Base-by-base conservation (phyloP, 2,113 vertebrate genomes). In the Nansenia antarctica region DNA sequence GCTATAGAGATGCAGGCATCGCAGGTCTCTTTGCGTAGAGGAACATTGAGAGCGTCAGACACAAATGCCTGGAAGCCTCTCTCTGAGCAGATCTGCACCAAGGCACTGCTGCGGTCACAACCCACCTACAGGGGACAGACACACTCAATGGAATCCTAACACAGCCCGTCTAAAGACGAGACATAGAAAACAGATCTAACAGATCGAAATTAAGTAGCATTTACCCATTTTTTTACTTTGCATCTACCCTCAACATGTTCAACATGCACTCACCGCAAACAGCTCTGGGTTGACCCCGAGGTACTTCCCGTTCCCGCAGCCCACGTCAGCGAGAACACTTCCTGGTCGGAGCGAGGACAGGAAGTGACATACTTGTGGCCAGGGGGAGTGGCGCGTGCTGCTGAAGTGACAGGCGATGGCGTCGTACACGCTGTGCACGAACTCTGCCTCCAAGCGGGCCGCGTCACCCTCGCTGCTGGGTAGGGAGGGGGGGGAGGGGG, bases 261-360 rank as follows among this genome's bases (percentile, higher is more conserved):
- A n/a, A 53, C 5, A 8, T 1, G 27, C 49, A 87, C 96, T 94
- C 89, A 95, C 97, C 86, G 95, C 87, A 58, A 91, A 90, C 75
- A 95, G 77, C 11, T 94, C 83, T 5, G 92, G 72, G 14, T 85
- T 94, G 78, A 96, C 77, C 14, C 94, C 94, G 0, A 99, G 90
- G 69, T 99, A 99, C 81, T 99, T 99, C 62, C 98, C 97, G 1
- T 99, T 99, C 27, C 98, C 98, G 76, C 98, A 99, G 35, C 98
- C 98, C 75, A 98, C 72, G 67, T 99, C 98, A 9, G 91, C 94
- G 71, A 99, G 89, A 59, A 96, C 24, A 0, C 94, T 92, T 3
- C 94, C 94, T 8, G 81, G 49, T 0, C 93, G 89, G 45, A 99
- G 88, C 0, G 88, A 85, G 63, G 75, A 85, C 80, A 99, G 90